These are phyloP conservation scores for Hylia prasina DNA, from an alignment of 2,113 vertebrate genomes.

Conservation along the genomic window DNA sequence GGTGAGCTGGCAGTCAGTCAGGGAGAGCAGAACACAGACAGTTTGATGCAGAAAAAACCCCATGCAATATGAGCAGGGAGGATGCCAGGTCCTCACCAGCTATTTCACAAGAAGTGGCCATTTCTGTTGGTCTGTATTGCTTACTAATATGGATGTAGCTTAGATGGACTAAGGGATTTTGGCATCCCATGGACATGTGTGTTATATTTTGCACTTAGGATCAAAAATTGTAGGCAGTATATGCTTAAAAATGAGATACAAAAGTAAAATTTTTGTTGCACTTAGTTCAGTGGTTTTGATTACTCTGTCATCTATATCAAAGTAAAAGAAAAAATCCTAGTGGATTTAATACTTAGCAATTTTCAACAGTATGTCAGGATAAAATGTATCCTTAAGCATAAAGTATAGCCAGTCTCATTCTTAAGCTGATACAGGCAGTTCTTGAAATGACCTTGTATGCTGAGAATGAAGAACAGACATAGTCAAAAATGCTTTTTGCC, in stretches of 20 bases:
- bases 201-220: not conserved
- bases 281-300: not conserved
- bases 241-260: not conserved
- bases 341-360: not conserved
- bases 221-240: not conserved
- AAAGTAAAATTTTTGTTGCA: not conserved
- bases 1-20: not conserved
- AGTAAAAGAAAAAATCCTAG: not conserved
- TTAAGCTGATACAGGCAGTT: not conserved
- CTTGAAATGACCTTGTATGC: constrained; percentile 26
- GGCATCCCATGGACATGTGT: not conserved
- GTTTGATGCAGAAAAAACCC: not conserved
- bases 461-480: not conserved
- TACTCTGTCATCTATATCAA: not conserved
- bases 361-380: not conserved
- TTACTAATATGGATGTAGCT: not conserved
- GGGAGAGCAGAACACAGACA: not conserved
- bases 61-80: not conserved
- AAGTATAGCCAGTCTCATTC: not conserved
- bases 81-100: not conserved
- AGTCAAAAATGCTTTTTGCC: not conserved
- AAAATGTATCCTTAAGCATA: not conserved
- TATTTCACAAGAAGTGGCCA: not conserved
- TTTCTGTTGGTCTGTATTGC: not conserved
- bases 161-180: not conserved